Percentiles rank a stretch among this genome's conserved stretches.
These are phyloP conservation scores for Microcebus ravelobensis DNA, from an alignment of 2,113 vertebrate species.

Conservation along the genomic window DNA sequence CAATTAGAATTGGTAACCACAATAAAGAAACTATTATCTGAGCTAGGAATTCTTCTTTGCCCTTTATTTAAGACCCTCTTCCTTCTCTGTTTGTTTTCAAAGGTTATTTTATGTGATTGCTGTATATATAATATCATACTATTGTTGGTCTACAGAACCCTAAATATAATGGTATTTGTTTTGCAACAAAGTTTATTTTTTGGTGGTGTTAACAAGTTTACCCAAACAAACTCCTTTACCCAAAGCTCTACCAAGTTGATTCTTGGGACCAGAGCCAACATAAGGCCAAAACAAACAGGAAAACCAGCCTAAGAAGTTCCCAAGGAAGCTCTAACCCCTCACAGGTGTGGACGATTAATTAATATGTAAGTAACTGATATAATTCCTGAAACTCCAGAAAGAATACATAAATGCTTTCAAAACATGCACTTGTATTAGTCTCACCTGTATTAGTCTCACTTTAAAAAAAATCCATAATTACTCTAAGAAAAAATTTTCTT, in stretches of 20 bases:
- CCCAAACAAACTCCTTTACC: conserved; percentile 2
- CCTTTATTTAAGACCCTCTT: background rate
- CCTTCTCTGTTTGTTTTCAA: background rate
- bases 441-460: background rate
- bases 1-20: conserved; percentile 4
- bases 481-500: conserved; percentile 41
- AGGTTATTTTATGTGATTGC: conserved; percentile 21
- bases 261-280: background rate
- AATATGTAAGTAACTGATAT: background rate
- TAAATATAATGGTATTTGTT: background rate
- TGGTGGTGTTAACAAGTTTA: background rate
- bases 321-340: background rate
- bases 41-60: background rate
- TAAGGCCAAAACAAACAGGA: background rate
- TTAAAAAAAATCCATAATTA: conserved; percentile 35
- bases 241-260: background rate
- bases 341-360: background rate
- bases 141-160: background rate
- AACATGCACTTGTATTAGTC: background rate
- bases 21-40: conserved; percentile 11
- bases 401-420: background rate
- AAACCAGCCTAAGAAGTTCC: background rate
- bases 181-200: conserved; percentile 14
- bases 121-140: background rate
- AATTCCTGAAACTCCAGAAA: background rate